These are phyloP conservation scores for Sarcophaga caerulescens DNA, from an alignment of 2,888 invertebrate genomes.

Conservation along the genomic window DNA sequence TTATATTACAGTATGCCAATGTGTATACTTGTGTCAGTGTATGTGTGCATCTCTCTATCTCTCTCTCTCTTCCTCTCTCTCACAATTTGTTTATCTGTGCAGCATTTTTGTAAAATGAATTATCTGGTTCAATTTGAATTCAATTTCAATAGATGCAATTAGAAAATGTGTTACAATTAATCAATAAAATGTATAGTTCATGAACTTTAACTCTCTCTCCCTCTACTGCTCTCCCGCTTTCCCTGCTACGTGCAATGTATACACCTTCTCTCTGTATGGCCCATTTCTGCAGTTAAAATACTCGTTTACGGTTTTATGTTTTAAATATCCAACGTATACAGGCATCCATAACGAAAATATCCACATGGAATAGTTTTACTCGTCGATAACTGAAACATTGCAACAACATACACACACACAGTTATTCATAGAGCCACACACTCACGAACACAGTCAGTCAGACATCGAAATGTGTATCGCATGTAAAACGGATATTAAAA, in stretches of 20 bases:
- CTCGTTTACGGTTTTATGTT: not conserved
- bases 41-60: too few relatives aligned
- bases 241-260: too few relatives aligned
- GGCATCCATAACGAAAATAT: not conserved
- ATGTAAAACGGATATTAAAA: slow-evolving; percentile 60
- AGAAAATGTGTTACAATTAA: slow-evolving; percentile 66
- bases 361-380: not conserved
- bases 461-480: slow-evolving; percentile 43
- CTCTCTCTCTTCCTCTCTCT: not conserved
- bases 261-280: too few relatives aligned
- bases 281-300: too few relatives aligned
- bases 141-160: slow-evolving; percentile 61
- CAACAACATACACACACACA: not conserved
- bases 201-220: slow-evolving; percentile 51
- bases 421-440: too few relatives aligned
- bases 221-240: not conserved
- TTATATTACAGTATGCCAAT: too few relatives aligned
- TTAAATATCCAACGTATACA: not conserved
- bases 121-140: slow-evolving; percentile 55
- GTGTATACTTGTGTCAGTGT: too few relatives aligned
- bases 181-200: slow-evolving; percentile 55
- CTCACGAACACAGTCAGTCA: not conserved
- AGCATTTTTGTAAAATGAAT: slow-evolving; percentile 45
- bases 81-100: slow-evolving; percentile 10
- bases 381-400: not conserved